phyloP scores from a whole-genome alignment of 2,113 vertebrate genomes.

The Muntiacus muntjak region DNA sequence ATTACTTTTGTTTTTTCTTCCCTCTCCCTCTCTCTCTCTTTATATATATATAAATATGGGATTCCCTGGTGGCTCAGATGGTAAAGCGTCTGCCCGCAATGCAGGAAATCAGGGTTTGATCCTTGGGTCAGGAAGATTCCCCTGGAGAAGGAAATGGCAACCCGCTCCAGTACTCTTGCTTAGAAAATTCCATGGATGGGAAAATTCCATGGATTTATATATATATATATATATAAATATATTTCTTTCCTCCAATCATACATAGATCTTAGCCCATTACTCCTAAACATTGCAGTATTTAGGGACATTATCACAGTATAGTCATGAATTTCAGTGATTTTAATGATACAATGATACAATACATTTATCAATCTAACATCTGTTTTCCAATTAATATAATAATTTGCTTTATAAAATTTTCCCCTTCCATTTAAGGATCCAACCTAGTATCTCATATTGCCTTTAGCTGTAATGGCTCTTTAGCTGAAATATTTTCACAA shows the following conservation, averaged over 20 bases:
- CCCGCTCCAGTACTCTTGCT: no score
- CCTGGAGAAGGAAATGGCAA: no score
- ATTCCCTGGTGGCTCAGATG: no score
- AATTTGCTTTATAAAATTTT: not conserved
- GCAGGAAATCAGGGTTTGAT: no score
- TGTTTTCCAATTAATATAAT: constrained; percentile 14
- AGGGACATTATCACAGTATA: not conserved
- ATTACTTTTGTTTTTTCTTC: not conserved
- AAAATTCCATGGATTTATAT: no score
- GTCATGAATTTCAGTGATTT: constrained; percentile 12
- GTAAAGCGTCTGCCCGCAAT: no score
- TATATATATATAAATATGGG: not conserved
- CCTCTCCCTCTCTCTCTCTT: not conserved
- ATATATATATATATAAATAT: not conserved
- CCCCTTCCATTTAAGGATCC: not conserved
- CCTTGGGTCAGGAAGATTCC: no score
- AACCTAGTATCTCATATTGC: not conserved
- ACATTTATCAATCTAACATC: not conserved
- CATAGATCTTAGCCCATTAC: not conserved
- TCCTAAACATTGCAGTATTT: not conserved
- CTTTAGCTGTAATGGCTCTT: not conserved
- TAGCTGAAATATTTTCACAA: not conserved
- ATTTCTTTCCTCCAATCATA: not conserved
- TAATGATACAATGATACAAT: not conserved
- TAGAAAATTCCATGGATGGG: no score